A percentile compares a stretch with the other conserved stretches of the same genome.
These are phyloP conservation scores for Forbesichthys papilliferus DNA, from an alignment of 2,113 vertebrate genomes.

Conservation along the genomic window DNA sequence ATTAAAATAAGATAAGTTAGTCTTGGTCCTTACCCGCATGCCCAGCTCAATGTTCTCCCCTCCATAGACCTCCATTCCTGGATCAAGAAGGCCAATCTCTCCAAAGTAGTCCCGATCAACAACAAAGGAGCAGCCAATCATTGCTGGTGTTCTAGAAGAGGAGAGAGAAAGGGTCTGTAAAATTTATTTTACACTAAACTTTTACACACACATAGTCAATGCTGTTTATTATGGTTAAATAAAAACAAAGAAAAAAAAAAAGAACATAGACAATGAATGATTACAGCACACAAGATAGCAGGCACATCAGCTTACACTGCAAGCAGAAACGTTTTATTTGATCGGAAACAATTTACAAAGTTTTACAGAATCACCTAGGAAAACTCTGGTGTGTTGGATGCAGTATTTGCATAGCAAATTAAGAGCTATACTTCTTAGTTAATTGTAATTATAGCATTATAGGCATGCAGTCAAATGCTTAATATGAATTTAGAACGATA, in stretches of 20 bases:
- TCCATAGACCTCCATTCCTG: slow-evolving; percentile 98
- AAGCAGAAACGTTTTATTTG: slow-evolving; percentile 5
- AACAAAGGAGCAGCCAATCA: slow-evolving; percentile 98
- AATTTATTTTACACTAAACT: background rate
- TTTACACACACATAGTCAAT: slow-evolving; percentile 10
- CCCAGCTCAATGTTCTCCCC: slow-evolving; percentile 97
- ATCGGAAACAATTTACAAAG: background rate
- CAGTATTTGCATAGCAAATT: slow-evolving; percentile 3
- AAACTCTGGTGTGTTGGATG: background rate
- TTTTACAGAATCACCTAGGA: slow-evolving; percentile 3
- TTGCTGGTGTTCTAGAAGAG: slow-evolving; percentile 88
- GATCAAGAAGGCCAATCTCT: slow-evolving; percentile 93
- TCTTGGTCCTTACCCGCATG: slow-evolving; percentile 87
- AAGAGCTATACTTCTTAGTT: background rate
- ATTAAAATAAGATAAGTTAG: too few relatives aligned
- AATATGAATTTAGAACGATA: background rate
- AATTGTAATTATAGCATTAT: too few relatives aligned
- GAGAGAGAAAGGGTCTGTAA: slow-evolving; percentile 19
- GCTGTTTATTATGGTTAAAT: slow-evolving; percentile 6
- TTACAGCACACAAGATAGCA: slow-evolving; percentile 4
- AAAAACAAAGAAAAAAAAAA: background rate
- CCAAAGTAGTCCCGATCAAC: slow-evolving; percentile 95
- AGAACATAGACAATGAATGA: background rate
- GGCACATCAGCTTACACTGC: background rate
- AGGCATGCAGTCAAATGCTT: background rate